Base-by-base conservation (phyloP, 2,888 invertebrate genomes). In the Gryllus longicercus region DNA sequence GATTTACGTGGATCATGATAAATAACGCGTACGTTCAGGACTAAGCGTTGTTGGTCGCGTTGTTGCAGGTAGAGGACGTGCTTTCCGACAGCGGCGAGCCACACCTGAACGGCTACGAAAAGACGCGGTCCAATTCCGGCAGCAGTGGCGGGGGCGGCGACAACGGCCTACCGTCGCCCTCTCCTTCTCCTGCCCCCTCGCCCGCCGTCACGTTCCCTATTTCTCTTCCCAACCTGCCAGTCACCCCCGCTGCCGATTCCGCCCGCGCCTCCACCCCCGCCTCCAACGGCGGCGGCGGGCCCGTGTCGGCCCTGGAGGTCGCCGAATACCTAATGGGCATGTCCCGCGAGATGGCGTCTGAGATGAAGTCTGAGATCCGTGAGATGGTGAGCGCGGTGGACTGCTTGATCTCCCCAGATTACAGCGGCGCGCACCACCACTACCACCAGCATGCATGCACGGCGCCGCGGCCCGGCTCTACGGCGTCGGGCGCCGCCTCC, bases 241-340 rank as follows among this genome's bases (percentile, higher is more conserved):
- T 11, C 14, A 11, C 63, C 12, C 63, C 63, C 12, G 63, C 63
- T 2, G 16, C 63, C 16, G 12, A 2, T 2, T 18, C 63, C 18
- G 63, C 63, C 63, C 63, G 63, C 63, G 63, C 18, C 63, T 16
- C 16, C 63, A 12, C 16, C 18, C 18, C 63, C 63, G 18, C 12
- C 14, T 63, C 63, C 3, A 5, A 2, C 14, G 83, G 76, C 79
- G 89, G 91, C 83, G 91, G 90, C 83, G 92, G 93, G 86, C 93
- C 93, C 0, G 92, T 93, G 81, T 93, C 93, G 74, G 92, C 93
- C 1, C 91, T 91, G 85, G 93, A 94, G 85, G 93, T 94, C 76
- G 93, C 94, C 0, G 93, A 93, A 85, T 94, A 94, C 86, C 87
- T 94, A 78, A 93, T 93, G 90, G 94, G 93, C 83, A 92, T 93